phyloP scores from a whole-genome alignment of 2,888 invertebrate species.

The Sialis fuliginosa region DNA sequence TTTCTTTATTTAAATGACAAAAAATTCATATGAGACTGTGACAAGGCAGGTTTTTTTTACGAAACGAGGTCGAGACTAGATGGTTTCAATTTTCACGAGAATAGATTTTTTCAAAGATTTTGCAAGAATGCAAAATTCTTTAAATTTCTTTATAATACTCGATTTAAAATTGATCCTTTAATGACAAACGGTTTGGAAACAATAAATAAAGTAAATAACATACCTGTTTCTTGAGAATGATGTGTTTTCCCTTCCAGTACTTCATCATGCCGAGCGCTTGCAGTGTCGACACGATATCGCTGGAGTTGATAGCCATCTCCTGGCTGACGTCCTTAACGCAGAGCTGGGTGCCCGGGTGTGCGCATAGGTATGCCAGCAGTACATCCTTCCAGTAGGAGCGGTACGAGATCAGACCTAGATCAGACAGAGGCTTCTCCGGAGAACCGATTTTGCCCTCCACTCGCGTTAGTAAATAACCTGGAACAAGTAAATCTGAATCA shows the following conservation, averaged over 20 bases:
- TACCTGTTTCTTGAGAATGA: slow-evolving; percentile 86
- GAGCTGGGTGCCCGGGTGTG: slow-evolving; percentile 72
- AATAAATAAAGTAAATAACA: neutral
- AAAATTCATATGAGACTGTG: no score
- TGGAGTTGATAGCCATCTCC: slow-evolving; percentile 90
- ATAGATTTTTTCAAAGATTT: no score
- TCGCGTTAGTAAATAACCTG: slow-evolving; percentile 90
- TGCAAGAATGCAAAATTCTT: no score
- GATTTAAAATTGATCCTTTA: no score
- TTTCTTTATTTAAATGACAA: no score
- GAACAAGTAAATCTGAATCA: slow-evolving; percentile 12
- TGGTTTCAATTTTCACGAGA: no score
- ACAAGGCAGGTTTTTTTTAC: no score
- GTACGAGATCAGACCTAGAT: slow-evolving; percentile 92
- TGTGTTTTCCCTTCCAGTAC: slow-evolving; percentile 98
- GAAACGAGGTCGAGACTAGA: no score
- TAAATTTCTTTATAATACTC: no score
- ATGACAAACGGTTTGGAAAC: neutral
- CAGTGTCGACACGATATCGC: slow-evolving; percentile 93
- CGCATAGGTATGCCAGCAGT: slow-evolving; percentile 76
- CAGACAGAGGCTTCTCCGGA: slow-evolving; percentile 95
- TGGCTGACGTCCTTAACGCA: slow-evolving; percentile 81
- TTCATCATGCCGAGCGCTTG: slow-evolving; percentile 95
- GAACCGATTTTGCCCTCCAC: slow-evolving; percentile 98
- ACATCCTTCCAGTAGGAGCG: slow-evolving; percentile 98